Evolutionary conservation across 2,888 invertebrate species (phyloP).

Genomic region (Sesia apiformis): DNA sequence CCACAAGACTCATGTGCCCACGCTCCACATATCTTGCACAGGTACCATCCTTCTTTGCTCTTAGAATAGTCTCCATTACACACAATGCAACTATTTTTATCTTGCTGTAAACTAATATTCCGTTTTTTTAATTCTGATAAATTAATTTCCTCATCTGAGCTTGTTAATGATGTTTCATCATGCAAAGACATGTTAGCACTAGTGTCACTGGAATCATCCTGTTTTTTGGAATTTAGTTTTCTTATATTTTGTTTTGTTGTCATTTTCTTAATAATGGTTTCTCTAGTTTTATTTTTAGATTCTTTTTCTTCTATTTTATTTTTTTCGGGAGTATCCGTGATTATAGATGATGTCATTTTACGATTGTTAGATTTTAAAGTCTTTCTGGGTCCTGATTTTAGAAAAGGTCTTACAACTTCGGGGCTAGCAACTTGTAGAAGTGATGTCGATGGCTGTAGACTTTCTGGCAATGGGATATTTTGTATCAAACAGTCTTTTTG

Average conservation of each 20-base stretch:
- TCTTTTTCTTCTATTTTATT: slow-evolving; percentile 5
- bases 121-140: background rate
- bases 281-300: background rate
- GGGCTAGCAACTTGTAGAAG: too few species aligned
- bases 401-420: too few species aligned
- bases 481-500: too few species aligned
- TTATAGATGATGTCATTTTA: slow-evolving; percentile 6
- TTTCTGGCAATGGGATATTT: too few species aligned
- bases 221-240: background rate
- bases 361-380: too few species aligned
- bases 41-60: background rate
- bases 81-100: background rate
- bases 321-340: slow-evolving; percentile 3
- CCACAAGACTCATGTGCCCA: background rate
- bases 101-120: background rate
- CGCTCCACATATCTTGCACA: background rate
- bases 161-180: too few species aligned
- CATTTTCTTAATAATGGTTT: background rate
- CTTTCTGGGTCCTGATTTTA: too few species aligned
- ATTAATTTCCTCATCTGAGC: background rate
- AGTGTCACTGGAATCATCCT: background rate
- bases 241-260: background rate
- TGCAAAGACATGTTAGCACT: background rate
- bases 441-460: too few species aligned
- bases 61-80: background rate